Base-by-base conservation (phyloP, 2,113 vertebrate genomes). In the Carassius gibelio region DNA sequence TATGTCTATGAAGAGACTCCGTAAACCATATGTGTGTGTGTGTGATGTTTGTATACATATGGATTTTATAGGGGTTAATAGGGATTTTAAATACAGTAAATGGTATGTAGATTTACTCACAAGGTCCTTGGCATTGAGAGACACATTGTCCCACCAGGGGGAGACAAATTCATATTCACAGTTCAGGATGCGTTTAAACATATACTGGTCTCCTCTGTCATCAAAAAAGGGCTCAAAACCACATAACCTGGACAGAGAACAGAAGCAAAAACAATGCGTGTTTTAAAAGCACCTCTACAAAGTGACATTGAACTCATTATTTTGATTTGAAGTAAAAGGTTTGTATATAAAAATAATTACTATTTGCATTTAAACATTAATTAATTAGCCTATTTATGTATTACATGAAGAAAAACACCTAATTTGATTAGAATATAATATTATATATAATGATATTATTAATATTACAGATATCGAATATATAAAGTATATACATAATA, bases 151-250 rank as follows among this genome's bases (percentile, higher is more conserved):
- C 96, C 96, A 97, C 96, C 96, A 97, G 88, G 96, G 96, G 89
- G 96, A 97, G 93, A 97, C 95, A 93, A 97, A 97, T 91, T 97
- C 96, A 91, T 96, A 97, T 94, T 97, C 96, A 93, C 96, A 97
- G 89, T 96, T 97, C 81, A 97, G 93, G 91, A 97, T 96, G 91
- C 94, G 96, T 89, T 96, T 96, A 92, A 96, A 97, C 95, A 97
- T 97, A 88, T 96, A 97, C 84, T 96, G 96, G 88, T 97, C 96
- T 4, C 96, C 96, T 85, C 96, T 92, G 90, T 97, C 96, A 89
- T 97, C 96, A 85, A 96, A 97, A 91, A 97, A 97, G 6, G 96
- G 96, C 92, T 97, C 96, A 91, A 97, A 97, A 81, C 96, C 96
- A 91, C 96, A 97, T 50, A 97, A 94, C 88, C 96, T 97, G 85